Base-by-base conservation (phyloP, 2,113 vertebrate genomes). In the Plecturocebus donacophilus region DNA sequence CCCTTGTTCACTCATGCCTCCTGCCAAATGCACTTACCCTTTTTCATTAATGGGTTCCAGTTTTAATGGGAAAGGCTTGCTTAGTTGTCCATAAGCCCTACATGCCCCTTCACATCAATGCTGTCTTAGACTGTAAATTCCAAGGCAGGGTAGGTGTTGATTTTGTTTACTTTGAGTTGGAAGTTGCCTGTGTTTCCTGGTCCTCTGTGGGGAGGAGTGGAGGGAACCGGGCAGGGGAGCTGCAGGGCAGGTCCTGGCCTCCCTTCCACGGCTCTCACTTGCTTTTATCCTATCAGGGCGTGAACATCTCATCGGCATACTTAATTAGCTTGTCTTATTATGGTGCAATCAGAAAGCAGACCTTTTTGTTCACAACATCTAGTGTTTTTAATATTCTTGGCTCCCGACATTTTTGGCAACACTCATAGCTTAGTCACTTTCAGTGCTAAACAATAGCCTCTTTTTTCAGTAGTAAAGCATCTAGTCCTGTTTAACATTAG, bases 51-150 rank as follows among this genome's bases (percentile, higher is more conserved):
- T 8, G 16, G 70, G 38, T 2, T 32, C 32, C 19, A 1, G n/a
- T 42, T 40, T 23, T 82, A 47, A 45, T 4, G 17, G 68, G 25
- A 32, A 75, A 73, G 30, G 23, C 61, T 4, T 23, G 38, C 56
- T 30, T 13, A 12, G 12, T 6, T 19, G 70, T 80, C 58, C n/a
- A 0, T 11, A 20, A 54, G 49, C 38, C 32, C 40, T 0, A 0
- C 0, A 0, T 6, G 38, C 27, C 76, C 77, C 58, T 80, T 45
- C 19, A 1, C 8, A 6, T 42, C 16, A 2, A 3, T 21, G 68
- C 4, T 7, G 17, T 2, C 64, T 56, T 17, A 3, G 58, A 56
- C 0, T 10, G 19, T 11, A 21, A 45, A 30, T 66, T 35, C 70
- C 45, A 8, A 19, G 2, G 2, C 19, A 14, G 3, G 21, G 30